phyloP scores from a whole-genome alignment of 1,140 invertebrate species.

The Vanessa atalanta region DNA sequence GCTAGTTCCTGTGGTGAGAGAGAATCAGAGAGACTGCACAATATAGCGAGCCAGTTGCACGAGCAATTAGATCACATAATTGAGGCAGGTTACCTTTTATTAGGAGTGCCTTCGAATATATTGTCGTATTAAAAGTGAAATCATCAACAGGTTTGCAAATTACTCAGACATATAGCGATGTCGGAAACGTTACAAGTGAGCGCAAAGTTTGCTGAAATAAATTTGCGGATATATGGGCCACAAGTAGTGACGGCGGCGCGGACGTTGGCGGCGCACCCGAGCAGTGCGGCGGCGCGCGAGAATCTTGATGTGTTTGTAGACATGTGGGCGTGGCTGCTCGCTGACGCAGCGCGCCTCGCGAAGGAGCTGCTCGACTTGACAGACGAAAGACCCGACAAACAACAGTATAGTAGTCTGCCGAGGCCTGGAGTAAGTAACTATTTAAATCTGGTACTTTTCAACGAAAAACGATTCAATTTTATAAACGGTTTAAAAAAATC shows the following conservation, averaged over 20 bases:
- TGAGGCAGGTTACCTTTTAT: constrained; percentile 63
- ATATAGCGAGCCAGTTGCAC: constrained; percentile 79
- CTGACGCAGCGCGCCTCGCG: constrained; percentile 91
- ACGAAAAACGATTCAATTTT: no score
- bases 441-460: no score
- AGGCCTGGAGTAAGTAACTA: constrained; percentile 90
- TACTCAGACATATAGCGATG: constrained; percentile 96
- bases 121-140: constrained; percentile 18
- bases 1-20: constrained; percentile 79
- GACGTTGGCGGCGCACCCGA: constrained; percentile 94
- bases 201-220: constrained; percentile 97
- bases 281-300: constrained; percentile 97
- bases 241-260: constrained; percentile 97
- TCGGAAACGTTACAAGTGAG: constrained; percentile 97
- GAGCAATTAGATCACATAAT: constrained; percentile 82
- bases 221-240: constrained; percentile 95
- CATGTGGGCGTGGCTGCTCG: constrained; percentile 97
- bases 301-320: constrained; percentile 99
- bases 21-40: constrained; percentile 80
- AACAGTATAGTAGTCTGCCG: constrained; percentile 96
- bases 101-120: neutral
- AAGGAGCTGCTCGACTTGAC: constrained; percentile 95
- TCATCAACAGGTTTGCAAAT: constrained; percentile 92
- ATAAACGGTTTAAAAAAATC: no score
- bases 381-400: constrained; percentile 88